phyloP scores from a whole-genome alignment of 1,140 invertebrate species.

The Holcopasites calliopsidis region DNA sequence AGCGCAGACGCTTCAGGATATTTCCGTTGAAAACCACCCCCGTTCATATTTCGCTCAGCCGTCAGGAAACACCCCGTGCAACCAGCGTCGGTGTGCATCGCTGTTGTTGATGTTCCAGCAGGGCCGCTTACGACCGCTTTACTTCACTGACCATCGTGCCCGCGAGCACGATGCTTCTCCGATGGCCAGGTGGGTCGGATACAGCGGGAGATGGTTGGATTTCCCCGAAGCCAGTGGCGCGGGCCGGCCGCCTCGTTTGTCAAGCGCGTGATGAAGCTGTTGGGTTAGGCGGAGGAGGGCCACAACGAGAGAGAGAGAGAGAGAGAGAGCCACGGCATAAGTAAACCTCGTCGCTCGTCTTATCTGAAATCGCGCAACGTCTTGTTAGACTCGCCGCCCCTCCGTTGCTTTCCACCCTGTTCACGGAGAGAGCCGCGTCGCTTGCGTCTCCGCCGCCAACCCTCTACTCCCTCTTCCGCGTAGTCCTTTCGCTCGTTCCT shows the following conservation, averaged over 20 bases:
- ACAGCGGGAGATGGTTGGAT: constrained; percentile 53
- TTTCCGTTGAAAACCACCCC: neutral
- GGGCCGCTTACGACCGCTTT: neutral
- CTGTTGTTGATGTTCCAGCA: constrained; percentile 45
- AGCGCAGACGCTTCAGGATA: no score
- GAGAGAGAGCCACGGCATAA: constrained; percentile 48
- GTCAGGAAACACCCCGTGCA: neutral
- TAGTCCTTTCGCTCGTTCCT: constrained; percentile 16
- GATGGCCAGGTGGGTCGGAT: constrained; percentile 51
- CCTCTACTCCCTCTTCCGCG: no score
- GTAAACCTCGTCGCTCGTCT: constrained; percentile 58
- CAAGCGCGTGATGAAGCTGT: constrained; percentile 71
- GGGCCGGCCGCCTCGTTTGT: constrained; percentile 65
- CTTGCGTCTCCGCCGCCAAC: neutral
- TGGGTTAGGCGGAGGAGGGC: constrained; percentile 55
- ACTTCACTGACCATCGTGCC: constrained; percentile 30
- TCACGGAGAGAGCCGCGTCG: neutral
- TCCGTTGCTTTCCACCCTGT: neutral
- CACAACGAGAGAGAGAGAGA: constrained; percentile 4
- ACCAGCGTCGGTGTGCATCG: neutral
- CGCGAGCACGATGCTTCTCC: constrained; percentile 22
- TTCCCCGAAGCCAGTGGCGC: constrained; percentile 44
- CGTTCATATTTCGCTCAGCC: no score
- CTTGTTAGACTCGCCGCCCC: constrained; percentile 49
- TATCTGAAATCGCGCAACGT: constrained; percentile 64